phyloP scores from a whole-genome alignment of 1,140 invertebrate species.

The Popillia japonica region DNA sequence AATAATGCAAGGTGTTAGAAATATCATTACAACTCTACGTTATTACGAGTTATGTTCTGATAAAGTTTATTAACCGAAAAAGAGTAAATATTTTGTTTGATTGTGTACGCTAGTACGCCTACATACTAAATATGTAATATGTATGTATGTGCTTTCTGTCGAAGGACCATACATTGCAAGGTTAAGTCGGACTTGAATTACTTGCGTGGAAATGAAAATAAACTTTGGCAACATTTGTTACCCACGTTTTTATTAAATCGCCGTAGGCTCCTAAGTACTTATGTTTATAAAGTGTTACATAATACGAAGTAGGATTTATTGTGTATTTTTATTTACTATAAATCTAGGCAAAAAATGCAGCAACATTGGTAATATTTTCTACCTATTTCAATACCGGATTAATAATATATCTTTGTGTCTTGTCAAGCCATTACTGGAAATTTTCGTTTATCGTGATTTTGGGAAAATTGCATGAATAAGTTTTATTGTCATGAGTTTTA shows the following conservation, averaged over 20 bases:
- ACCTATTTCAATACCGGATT: no score
- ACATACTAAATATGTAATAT: not conserved
- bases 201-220: not conserved
- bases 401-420: no score
- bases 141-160: not conserved
- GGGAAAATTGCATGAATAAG: no score
- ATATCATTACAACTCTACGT: not conserved
- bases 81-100: constrained; percentile 20
- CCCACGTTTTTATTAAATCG: not conserved
- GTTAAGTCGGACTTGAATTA: not conserved
- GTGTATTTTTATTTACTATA: no score
- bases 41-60: not conserved
- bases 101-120: not conserved
- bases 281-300: no score
- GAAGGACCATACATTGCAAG: not conserved
- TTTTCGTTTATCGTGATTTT: no score
- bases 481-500: no score
- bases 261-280: not conserved
- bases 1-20: no score
- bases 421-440: no score
- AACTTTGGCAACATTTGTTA: constrained; percentile 14
- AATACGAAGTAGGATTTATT: no score
- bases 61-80: not conserved
- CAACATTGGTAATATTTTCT: no score
- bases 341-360: no score